Percentiles rank a stretch among this genome's conserved stretches.
These are phyloP conservation scores for Acanthurus tractus DNA, from an alignment of 2,797 vertebrate genomes.

Conservation along the genomic window DNA sequence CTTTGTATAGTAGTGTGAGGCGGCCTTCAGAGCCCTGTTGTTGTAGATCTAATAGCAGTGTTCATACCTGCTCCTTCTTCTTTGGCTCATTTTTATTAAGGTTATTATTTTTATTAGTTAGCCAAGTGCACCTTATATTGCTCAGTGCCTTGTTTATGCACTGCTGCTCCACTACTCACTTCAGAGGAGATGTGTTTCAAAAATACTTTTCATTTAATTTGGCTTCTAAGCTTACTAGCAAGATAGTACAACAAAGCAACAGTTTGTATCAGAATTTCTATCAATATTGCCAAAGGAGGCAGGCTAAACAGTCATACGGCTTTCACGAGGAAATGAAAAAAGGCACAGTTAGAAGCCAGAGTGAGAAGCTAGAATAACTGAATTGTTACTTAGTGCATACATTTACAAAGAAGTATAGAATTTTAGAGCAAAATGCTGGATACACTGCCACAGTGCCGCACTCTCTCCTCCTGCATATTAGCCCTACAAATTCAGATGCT, in stretches of 20 bases:
- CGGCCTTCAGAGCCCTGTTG: slow-evolving; percentile 11
- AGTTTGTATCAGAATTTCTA: slow-evolving; percentile 15
- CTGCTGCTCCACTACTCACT: slow-evolving; percentile 13
- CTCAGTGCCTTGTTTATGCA: slow-evolving; percentile 31
- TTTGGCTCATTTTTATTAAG: slow-evolving; percentile 24
- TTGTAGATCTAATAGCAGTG: slow-evolving; percentile 27
- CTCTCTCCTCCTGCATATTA: not conserved
- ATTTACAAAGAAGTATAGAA: slow-evolving; percentile 12
- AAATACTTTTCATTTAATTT: slow-evolving; percentile 26
- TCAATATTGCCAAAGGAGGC: slow-evolving; percentile 22
- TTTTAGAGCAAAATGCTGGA: slow-evolving; percentile 7
- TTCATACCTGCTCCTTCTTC: slow-evolving; percentile 20
- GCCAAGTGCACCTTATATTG: slow-evolving; percentile 25
- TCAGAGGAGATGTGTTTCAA: slow-evolving; percentile 20
- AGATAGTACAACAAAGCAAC: slow-evolving; percentile 18
- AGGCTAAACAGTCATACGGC: slow-evolving; percentile 17
- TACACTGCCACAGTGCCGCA: slow-evolving; percentile 10
- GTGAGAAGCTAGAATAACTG: slow-evolving; percentile 16
- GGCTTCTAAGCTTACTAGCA: slow-evolving; percentile 5
- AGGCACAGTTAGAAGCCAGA: slow-evolving; percentile 4
- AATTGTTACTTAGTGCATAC: slow-evolving; percentile 19
- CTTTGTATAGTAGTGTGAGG: slow-evolving; percentile 17
- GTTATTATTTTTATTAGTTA: slow-evolving; percentile 46
- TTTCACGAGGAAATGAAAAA: slow-evolving; percentile 35
- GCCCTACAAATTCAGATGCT: slow-evolving; percentile 4